Evolutionary conservation across 2,797 vertebrate species (phyloP), one percentile per base, ranked within the genome.

Genomic region (Chelidonichthys spinosus): DNA sequence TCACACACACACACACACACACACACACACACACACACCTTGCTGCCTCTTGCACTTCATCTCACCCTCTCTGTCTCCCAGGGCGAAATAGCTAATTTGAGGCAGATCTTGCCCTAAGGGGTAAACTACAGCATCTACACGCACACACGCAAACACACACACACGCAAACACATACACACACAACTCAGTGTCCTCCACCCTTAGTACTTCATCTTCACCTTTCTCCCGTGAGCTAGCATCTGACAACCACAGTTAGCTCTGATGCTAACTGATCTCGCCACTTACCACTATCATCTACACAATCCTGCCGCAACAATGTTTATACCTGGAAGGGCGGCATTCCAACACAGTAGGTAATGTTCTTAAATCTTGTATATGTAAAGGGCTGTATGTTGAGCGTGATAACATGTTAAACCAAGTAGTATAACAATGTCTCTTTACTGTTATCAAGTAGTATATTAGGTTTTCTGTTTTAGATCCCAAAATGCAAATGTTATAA

Each of bases 81-180:
- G 67, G 92, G 91, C 88, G 90, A 93, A 92, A 91, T 89, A 90
- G 92, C 89, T 94, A 93, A 95, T 94, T 94, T 92, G 90, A 94
- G 92, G 90, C 90, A 92, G 92, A 93, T 93, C 93, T 91, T 91
- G 90, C 92, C 93, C 92, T 93, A 72, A 92, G 93, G 92, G 90
- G 87, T 93, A 92, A 93, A 91, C 89, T 89, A 79, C 82, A 87
- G 76, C 82, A 85, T 83, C 67, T 33, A 84, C 78, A 81, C 72
- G 54, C 66, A 72, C 63, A 66, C 55, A 53, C 50, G 68, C 55
- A 56, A 47, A 58, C 72, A 62, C 53, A 64, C 66, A 67, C 60
- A 81, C 50, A 72, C 59, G 55, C 66, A 69, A 37, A 69, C 58
- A 71, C 63, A 60, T 50, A 68, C 43, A 69, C 74, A 79, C 63